Conservation (phyloP, 2,797 vertebrate species). For the Galago senegalensis region DNA sequence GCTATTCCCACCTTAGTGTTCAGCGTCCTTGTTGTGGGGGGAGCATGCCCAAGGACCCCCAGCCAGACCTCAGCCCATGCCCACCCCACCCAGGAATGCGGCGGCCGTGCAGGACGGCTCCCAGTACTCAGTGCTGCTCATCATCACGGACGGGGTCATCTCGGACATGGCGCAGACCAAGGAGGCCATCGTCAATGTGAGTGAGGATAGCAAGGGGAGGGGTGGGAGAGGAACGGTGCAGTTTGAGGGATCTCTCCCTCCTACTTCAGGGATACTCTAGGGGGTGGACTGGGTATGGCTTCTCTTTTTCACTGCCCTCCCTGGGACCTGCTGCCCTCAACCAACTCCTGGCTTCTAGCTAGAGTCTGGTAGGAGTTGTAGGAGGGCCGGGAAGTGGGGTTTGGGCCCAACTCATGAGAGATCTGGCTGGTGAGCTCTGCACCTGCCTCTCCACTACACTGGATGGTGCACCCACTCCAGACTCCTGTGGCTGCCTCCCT, state of each 20-base stretch:
- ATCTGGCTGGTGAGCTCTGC: neutral
- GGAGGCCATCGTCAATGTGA: constrained; percentile 98
- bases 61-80: neutral
- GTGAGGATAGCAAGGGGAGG: constrained; percentile 42
- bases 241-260: neutral
- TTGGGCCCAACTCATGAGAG: neutral
- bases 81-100: constrained; percentile 90
- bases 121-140: constrained; percentile 97
- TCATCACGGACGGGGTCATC: constrained; percentile 98
- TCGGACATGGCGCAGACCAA: constrained; percentile 99
- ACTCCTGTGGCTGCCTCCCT: neutral
- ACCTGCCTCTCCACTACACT: neutral
- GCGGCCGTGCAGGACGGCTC: constrained; percentile 96
- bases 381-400: too few species aligned
- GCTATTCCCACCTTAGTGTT: neutral
- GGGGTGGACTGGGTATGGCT: neutral
- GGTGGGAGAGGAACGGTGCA: rapidly evolving
- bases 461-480: neutral
- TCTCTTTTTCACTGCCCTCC: neutral
- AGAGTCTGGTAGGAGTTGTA: neutral
- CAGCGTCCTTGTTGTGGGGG: neutral
- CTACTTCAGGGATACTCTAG: neutral
- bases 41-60: neutral
- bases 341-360: neutral
- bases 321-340: too few species aligned